Evolutionary conservation across 2,888 invertebrate genomes (phyloP).

Genomic region (Magallana nippona): DNA sequence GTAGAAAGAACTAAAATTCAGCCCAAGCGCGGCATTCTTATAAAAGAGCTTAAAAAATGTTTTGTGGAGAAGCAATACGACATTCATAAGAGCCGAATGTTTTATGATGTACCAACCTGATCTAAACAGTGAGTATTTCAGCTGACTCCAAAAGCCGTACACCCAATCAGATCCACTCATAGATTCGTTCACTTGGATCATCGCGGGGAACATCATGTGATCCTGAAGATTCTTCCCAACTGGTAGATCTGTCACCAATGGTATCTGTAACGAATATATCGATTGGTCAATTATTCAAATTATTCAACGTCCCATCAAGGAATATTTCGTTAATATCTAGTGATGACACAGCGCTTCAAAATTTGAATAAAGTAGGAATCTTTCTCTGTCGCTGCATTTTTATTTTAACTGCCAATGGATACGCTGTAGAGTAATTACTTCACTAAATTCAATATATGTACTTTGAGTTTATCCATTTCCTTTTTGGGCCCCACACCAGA

Average conservation of each 20-base stretch:
- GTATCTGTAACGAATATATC: slow-evolving; percentile 59
- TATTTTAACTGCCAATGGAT: background rate
- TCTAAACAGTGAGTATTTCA: slow-evolving; percentile 40
- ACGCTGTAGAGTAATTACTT: background rate
- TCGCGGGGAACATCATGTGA: slow-evolving; percentile 60
- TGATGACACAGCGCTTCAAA: no score
- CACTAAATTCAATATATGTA: slow-evolving; percentile 45
- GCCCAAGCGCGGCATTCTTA: no score
- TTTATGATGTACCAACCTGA: slow-evolving; percentile 35
- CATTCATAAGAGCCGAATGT: background rate
- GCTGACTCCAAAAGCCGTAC: slow-evolving; percentile 16
- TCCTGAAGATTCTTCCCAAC: slow-evolving; percentile 75
- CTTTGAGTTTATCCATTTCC: slow-evolving; percentile 73
- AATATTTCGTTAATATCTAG: no score
- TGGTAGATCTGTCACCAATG: slow-evolving; percentile 70
- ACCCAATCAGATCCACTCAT: slow-evolving; percentile 39
- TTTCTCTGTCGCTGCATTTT: background rate
- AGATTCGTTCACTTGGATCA: slow-evolving; percentile 40
- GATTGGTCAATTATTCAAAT: no score
- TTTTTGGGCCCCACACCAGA: slow-evolving; percentile 77
- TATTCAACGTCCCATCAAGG: no score
- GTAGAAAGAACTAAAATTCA: no score
- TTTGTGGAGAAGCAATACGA: no score
- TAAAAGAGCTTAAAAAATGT: no score
- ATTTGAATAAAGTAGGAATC: no score